Base-by-base conservation (phyloP, 2,113 vertebrate species). In the Nettapus auritus region DNA sequence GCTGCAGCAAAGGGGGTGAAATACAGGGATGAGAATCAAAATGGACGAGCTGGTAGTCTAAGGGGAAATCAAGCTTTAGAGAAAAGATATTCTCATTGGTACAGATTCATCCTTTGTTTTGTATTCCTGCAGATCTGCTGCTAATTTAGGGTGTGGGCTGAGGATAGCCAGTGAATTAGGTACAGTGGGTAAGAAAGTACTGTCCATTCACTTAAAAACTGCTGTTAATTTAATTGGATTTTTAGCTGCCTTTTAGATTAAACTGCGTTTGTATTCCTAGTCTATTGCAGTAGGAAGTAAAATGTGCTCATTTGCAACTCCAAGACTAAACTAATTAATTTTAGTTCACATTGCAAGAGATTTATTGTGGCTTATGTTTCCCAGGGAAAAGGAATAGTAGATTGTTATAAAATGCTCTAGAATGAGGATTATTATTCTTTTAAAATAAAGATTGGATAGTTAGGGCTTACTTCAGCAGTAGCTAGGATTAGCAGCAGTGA, bases 281-380 rank as follows among this genome's bases (percentile, higher is more conserved):
- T 36, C n/a, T 50, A 66, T 53, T 95, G 83, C 75, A 86, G 63
- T 50, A 82, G 40, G 63, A 96, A 89, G 53, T 83, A 77, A 94
- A 94, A 88, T 86, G 69, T 19, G 33, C 80, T 96, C 69, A 86
- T 90, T 94, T 94, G 86, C 76, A 90, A 75, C 42, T 56, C 75
- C 82, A 92, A 91, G 73, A 86, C 94, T 71, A 53, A 71, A 53
- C 69, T 93, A 92, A 94, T 86, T 90, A 86, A 93, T 90, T 96
- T 92, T 92, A 40, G 60, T 77, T 86, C 68, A 78, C 64, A 95
- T 94, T 84, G 83, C 26, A 79, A 53, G 86, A 95, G 81, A 96
- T 93, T 93, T 93, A 90, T 79, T 87, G 36, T 75, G 86, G 42
- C 52, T 92, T 95, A 82, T 68, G 42, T 22, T 4, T 64, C 57